phyloP scores from a whole-genome alignment of 2,888 invertebrate genomes.

The Drosophila barbarae region DNA sequence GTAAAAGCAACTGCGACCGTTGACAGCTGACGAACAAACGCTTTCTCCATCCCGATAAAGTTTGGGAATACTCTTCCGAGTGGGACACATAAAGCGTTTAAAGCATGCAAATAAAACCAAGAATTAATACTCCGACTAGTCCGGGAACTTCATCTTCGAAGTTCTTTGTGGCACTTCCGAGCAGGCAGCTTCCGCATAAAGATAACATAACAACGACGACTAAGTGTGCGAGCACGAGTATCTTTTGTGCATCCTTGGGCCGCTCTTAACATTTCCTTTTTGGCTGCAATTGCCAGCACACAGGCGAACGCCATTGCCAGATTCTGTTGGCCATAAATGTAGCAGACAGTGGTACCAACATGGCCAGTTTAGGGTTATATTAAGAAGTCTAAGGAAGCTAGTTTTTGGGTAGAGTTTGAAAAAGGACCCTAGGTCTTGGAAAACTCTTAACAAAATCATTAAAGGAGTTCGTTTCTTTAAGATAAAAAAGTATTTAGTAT shows the following conservation, averaged over 20 bases:
- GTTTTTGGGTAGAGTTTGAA: too few relatives aligned
- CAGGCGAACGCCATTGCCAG: slow-evolving; percentile 31
- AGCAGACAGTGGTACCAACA: slow-evolving; percentile 1
- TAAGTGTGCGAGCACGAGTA: slow-evolving; percentile 30
- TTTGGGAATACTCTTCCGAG: slow-evolving; percentile 34
- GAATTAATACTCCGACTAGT: slow-evolving; percentile 37
- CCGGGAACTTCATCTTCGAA: slow-evolving; percentile 26
- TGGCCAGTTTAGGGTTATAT: neutral
- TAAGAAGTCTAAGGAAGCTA: too few relatives aligned
- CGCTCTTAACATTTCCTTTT: slow-evolving; percentile 37
- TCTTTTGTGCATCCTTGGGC: slow-evolving; percentile 40
- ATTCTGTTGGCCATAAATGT: slow-evolving; percentile 28
- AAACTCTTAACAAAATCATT: neutral
- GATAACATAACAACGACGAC: slow-evolving; percentile 42
- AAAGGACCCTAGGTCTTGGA: neutral
- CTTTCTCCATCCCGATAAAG: slow-evolving; percentile 47
- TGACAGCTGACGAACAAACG: slow-evolving; percentile 39
- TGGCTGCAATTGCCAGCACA: slow-evolving; percentile 48
- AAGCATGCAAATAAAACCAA: slow-evolving; percentile 28
- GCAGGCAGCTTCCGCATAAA: slow-evolving; percentile 43
- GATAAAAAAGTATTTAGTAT: neutral
- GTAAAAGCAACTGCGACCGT: slow-evolving; percentile 23
- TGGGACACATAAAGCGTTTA: slow-evolving; percentile 44
- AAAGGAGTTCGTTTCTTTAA: too few relatives aligned
- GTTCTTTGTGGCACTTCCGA: slow-evolving; percentile 45